These are phyloP conservation scores for Euschistus heros DNA, from an alignment of 1,140 invertebrate species.

Conservation along the genomic window DNA sequence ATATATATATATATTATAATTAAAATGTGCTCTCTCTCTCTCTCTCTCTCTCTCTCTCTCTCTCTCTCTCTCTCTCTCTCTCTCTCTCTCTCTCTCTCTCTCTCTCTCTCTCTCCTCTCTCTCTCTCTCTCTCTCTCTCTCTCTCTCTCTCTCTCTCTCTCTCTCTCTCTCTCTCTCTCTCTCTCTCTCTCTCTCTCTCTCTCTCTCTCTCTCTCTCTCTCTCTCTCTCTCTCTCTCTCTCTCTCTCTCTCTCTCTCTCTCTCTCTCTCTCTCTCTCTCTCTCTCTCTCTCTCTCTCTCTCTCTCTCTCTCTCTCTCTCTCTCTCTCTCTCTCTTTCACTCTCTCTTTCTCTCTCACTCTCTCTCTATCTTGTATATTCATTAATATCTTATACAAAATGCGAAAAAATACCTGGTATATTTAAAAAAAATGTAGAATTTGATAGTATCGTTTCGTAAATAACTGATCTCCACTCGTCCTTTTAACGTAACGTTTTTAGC, in stretches of 20 bases:
- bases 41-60: neutral
- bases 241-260: constrained; percentile 18
- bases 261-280: constrained; percentile 17
- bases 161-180: constrained; percentile 19
- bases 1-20: too few species aligned
- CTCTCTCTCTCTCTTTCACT: constrained; percentile 16
- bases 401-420: too few species aligned
- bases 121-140: constrained; percentile 18
- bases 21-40: neutral
- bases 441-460: too few species aligned
- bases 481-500: too few species aligned
- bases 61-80: constrained; percentile 25
- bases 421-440: too few species aligned
- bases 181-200: constrained; percentile 18
- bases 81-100: constrained; percentile 28
- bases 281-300: constrained; percentile 19
- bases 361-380: constrained; percentile 34
- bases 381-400: too few species aligned
- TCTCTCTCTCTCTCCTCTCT: constrained; percentile 8
- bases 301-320: constrained; percentile 16
- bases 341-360: constrained; percentile 19
- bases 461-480: too few species aligned
- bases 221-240: constrained; percentile 17
- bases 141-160: constrained; percentile 18
- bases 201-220: constrained; percentile 18